These are phyloP conservation scores for Drosophila longiperda DNA, from an alignment of 2,888 invertebrate species.

Conservation along the genomic window DNA sequence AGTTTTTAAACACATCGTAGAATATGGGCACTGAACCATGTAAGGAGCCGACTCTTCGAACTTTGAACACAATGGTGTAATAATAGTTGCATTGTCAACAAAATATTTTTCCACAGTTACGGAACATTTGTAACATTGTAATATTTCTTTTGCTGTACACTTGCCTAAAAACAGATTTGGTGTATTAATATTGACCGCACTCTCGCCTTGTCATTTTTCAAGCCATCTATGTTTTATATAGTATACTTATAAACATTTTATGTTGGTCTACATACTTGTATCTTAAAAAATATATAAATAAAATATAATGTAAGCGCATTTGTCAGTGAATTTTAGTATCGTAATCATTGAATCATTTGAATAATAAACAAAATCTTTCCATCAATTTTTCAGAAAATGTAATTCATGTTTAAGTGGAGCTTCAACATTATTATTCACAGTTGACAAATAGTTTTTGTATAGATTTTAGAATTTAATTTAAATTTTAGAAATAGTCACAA, in stretches of 20 bases:
- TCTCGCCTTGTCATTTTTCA: not conserved
- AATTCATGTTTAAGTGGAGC: not conserved
- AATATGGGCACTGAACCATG: constrained; percentile 91
- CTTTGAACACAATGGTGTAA: constrained; percentile 89
- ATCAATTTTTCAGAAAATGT: not conserved
- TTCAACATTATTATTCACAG: not conserved
- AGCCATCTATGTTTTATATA: not conserved
- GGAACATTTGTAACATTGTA: constrained; percentile 90
- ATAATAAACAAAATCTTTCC: not conserved
- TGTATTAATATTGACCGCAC: constrained; percentile 1
- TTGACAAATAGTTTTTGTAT: not conserved
- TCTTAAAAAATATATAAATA: not conserved
- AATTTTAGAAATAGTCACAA: not conserved
- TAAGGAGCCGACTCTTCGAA: constrained; percentile 90
- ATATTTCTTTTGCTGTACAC: constrained; percentile 85
- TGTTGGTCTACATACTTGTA: not conserved
- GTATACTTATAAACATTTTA: not conserved
- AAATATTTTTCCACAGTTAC: constrained; percentile 87
- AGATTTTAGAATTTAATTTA: not conserved
- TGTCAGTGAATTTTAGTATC: not conserved
- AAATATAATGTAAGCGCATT: not conserved
- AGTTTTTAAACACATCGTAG: constrained; percentile 93
- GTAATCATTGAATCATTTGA: not conserved
- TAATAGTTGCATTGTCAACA: constrained; percentile 86
- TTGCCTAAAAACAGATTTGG: constrained; percentile 61